A percentile compares a stretch with the other conserved stretches of the same genome.
phyloP scores from a whole-genome alignment of 2,888 invertebrate species.

The Creontiades dilutus region DNA sequence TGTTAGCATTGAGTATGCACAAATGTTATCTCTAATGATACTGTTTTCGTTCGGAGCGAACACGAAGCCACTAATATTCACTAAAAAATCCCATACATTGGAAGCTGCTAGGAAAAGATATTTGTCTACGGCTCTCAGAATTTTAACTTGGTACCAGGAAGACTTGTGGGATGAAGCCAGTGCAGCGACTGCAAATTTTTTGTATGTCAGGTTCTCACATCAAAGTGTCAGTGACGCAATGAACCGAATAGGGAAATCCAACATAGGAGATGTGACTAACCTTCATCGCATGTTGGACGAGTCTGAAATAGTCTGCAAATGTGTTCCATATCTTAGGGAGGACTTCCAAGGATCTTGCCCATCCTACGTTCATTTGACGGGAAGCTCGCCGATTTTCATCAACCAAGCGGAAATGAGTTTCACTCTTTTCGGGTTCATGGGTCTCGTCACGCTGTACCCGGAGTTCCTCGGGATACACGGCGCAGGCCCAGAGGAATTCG shows the following conservation, averaged over 20 bases:
- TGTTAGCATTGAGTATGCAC: conserved; percentile 77
- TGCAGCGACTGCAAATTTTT: conserved; percentile 79
- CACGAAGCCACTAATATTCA: conserved; percentile 79
- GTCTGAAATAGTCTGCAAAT: conserved; percentile 61
- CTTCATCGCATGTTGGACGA: conserved; percentile 67
- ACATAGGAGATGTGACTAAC: conserved; percentile 74
- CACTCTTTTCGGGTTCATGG: conserved; percentile 81
- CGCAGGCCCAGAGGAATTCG: conserved; percentile 79
- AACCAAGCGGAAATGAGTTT: conserved; percentile 81
- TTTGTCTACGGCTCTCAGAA: conserved; percentile 79
- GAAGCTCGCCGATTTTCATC: conserved; percentile 76
- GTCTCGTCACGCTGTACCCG: conserved; percentile 79
- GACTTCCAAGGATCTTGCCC: conserved; percentile 62
- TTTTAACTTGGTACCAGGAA: conserved; percentile 80
- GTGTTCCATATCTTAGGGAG: conserved; percentile 50
- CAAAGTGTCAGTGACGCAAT: conserved; percentile 75
- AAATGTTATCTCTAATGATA: conserved; percentile 78
- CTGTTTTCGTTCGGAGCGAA: conserved; percentile 79
- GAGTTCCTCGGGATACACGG: conserved; percentile 78
- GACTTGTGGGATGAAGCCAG: conserved; percentile 80
- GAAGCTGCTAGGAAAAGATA: conserved; percentile 79
- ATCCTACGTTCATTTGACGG: background rate
- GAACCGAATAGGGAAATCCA: conserved; percentile 73
- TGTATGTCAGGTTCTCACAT: conserved; percentile 77
- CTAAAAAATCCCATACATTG: conserved; percentile 79